A percentile compares a stretch with the other conserved stretches of the same genome.
Evolutionary conservation across 1,140 invertebrate species (phyloP).

Genomic region (Pemphigus obesinymphae): DNA sequence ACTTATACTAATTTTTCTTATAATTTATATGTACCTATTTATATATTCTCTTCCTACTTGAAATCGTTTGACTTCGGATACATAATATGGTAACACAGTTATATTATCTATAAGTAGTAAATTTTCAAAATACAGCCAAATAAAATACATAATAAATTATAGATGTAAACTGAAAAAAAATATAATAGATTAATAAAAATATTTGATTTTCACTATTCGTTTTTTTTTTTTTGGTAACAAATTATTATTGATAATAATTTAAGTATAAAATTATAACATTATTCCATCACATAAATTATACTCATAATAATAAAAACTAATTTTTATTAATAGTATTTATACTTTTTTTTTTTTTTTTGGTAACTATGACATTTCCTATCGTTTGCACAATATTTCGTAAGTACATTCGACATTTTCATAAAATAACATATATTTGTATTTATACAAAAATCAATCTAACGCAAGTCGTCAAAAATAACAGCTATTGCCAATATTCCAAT

Average conservation of each 20-base stretch:
- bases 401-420: too few species aligned
- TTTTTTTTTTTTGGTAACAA: not conserved
- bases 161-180: not conserved
- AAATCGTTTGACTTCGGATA: not conserved
- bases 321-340: too few species aligned
- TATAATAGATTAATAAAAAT: not conserved
- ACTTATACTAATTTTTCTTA: not conserved
- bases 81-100: slow-evolving; percentile 4
- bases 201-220: not conserved
- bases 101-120: not conserved
- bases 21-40: not conserved
- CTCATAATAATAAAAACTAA: not conserved
- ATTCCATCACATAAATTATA: not conserved
- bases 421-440: not conserved
- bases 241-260: not conserved
- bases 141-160: not conserved
- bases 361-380: slow-evolving; percentile 5
- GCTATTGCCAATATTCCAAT: not conserved
- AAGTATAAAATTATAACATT: not conserved
- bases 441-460: not conserved
- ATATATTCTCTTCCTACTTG: not conserved
- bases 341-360: too few species aligned
- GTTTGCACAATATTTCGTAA: not conserved
- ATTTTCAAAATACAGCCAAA: not conserved
- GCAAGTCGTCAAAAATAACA: not conserved